A percentile compares a stretch with the other conserved stretches of the same genome.
Conservation (phyloP, 2,113 vertebrate species). For the Promerops cafer region DNA sequence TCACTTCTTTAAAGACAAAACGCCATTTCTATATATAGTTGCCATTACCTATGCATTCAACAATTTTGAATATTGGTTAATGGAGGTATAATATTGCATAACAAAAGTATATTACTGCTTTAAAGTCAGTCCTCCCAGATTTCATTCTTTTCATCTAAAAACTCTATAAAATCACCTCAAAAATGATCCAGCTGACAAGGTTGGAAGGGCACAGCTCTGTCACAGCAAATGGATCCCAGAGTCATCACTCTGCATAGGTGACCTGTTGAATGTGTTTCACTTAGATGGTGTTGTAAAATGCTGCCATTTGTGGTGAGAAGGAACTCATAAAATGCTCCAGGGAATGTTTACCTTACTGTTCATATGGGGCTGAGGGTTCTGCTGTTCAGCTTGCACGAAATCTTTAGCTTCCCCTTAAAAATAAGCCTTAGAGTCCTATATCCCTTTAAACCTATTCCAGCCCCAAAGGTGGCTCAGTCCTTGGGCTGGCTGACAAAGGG, state of each 20-base stretch:
- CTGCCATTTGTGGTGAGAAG: not conserved
- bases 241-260: constrained; percentile 20
- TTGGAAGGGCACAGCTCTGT: not conserved
- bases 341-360: constrained; percentile 45
- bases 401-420: constrained; percentile 28
- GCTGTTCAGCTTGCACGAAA: constrained; percentile 22
- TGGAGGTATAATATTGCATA: not conserved
- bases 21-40: not conserved
- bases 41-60: not conserved
- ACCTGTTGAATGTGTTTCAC: constrained; percentile 49
- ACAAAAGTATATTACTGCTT: not conserved
- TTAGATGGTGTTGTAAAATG: constrained; percentile 54
- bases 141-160: not conserved
- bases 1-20: not conserved
- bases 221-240: not conserved
- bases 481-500: not conserved
- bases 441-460: not conserved
- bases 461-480: not conserved
- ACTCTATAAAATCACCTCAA: not conserved
- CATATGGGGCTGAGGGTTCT: constrained; percentile 1
- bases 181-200: not conserved
- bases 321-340: constrained; percentile 53
- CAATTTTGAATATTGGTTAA: not conserved
- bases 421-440: not conserved
- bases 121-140: not conserved